A percentile compares a stretch with the other conserved stretches of the same genome.
Evolutionary conservation across 2,113 vertebrate genomes (phyloP).

Genomic region (Grantiella picta): DNA sequence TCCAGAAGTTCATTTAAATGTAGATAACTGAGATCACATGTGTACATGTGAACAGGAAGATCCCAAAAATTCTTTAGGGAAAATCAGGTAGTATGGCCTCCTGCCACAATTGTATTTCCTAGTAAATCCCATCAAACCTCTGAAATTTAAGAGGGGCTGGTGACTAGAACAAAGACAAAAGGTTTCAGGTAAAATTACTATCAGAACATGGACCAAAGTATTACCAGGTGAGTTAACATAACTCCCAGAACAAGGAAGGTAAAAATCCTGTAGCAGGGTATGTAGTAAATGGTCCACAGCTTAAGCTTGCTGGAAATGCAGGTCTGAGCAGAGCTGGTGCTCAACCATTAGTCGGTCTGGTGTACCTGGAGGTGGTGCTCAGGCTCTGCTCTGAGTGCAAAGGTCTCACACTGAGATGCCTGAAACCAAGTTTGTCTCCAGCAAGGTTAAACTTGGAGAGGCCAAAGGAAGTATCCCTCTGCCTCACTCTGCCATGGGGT

Average conservation of each 20-base stretch:
- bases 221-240: background rate
- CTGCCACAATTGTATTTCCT: background rate
- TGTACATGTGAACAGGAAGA: background rate
- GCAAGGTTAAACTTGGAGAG: background rate
- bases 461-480: background rate
- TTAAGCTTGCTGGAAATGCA: background rate
- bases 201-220: background rate
- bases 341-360: background rate
- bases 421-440: background rate
- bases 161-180: background rate
- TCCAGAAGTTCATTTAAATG: slow-evolving; percentile 13
- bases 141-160: background rate
- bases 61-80: background rate
- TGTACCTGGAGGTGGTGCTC: background rate
- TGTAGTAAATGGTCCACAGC: background rate
- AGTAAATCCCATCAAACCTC: background rate
- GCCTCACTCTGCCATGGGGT: accelerated
- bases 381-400: background rate
- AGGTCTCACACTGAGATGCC: background rate
- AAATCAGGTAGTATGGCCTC: background rate
- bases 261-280: background rate
- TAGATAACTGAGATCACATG: background rate
- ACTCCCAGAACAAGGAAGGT: background rate
- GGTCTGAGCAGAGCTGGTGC: background rate
- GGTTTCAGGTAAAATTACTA: background rate